Base-by-base conservation (phyloP, 2,888 invertebrate genomes). In the Aporophyla lueneburgensis region DNA sequence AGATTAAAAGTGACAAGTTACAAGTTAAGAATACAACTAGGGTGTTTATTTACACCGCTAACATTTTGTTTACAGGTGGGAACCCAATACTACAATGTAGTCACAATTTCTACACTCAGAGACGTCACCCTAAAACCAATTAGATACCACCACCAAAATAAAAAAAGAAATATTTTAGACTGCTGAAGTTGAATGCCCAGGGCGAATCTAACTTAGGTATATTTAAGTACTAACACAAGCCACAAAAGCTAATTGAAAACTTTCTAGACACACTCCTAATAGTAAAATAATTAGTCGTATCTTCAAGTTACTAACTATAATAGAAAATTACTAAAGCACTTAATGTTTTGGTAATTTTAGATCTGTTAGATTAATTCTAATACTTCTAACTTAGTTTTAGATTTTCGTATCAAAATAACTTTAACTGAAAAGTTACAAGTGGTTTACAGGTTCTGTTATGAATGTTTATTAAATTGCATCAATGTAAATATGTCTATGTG, bases 291-390 rank as follows among this genome's bases (percentile, higher is more conserved):
- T 67, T 56, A 54, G 21, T 53, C 1, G 24, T 46, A 46, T 40
- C 78, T 40, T 27, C 6, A 51, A 75, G 56, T 69, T 51, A 1
- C 27, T 68, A 66, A 78, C 54, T 56, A 46, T 19, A 33, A 33
- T 33, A 33, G 33, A 33, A 33, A 27, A 53, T 76, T 46, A 53
- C 14, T 10, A 6, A 49, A 56, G 27, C n/a, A n/a, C 19, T 51
- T 27, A n/a, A 69, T 51, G 56, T 12, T 79, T 75, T 56, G 16
- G 54, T 66, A 54, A 75, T 56, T 75, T 78, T 43, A 58, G 27
- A 70, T 43, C 40, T 56, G 27, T 78, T 49, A 27, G 5, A 49
- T 56, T 68, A 75, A 19, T 33, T 33, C 33, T 33, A 33, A 33
- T 33, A 3, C 33, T 78, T 68, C 19, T 49, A 56, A 75, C 24